Evolutionary conservation across 1,140 invertebrate genomes (phyloP).

Genomic region (Drosophila malerkotliana): DNA sequence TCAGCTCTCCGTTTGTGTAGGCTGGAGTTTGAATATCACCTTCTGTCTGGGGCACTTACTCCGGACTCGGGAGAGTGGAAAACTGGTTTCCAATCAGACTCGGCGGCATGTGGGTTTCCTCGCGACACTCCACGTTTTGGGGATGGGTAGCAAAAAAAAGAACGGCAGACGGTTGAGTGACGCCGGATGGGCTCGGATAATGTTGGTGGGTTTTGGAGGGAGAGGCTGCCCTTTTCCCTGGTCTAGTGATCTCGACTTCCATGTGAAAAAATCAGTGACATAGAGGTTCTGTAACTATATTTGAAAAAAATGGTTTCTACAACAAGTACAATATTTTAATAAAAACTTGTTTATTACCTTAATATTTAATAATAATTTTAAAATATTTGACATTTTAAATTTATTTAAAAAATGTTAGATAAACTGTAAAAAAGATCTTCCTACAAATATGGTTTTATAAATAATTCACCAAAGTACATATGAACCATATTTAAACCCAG

Average conservation of each 20-base stretch:
- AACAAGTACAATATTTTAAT: no score
- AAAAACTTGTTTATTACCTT: no score
- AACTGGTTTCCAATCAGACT: constrained; percentile 73
- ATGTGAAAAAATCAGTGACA: background rate
- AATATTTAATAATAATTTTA: no score
- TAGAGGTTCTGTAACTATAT: background rate
- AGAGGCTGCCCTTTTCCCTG: background rate
- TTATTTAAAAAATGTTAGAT: no score
- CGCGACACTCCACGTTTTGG: constrained; percentile 30
- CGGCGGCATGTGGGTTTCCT: constrained; percentile 68
- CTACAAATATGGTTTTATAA: no score
- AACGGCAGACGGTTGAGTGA: constrained; percentile 49
- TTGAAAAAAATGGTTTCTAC: no score
- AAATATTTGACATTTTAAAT: no score
- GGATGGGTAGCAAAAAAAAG: constrained; percentile 39
- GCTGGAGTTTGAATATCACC: constrained; percentile 15
- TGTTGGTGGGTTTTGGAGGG: constrained; percentile 3
- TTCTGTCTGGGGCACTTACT: constrained; percentile 29
- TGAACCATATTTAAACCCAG: background rate
- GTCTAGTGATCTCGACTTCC: background rate
- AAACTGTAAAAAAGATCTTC: no score
- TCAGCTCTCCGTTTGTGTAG: constrained; percentile 21
- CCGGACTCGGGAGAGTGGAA: constrained; percentile 30
- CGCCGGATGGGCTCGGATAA: constrained; percentile 70
- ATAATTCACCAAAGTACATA: no score